Evolutionary conservation across 1,140 invertebrate genomes (phyloP), one percentile per base, ranked within the genome.

Genomic region (Galendromus occidentalis): DNA sequence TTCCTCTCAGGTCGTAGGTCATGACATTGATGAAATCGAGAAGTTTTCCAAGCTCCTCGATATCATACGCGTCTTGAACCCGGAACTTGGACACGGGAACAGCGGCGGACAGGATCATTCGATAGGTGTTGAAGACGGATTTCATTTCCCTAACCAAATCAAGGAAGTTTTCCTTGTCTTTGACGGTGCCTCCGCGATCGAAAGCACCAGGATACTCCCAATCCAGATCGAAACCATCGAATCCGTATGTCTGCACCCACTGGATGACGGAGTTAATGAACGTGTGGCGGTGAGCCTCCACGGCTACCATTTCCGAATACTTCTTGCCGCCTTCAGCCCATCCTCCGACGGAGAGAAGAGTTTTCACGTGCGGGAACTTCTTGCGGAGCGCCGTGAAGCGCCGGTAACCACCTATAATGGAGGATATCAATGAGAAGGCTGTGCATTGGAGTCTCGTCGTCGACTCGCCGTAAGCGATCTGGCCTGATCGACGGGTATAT

Each of bases 1-100:
- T 89, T 28, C 91, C 91, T 68, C 89, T 80, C 18, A 93, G 78
- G 77, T 93, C 90, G 73, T 94, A 94, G 0, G 87, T 81, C 88
- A 91, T 91, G 12, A 87, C 85, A 71, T 91, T 87, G 64, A 91
- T 83, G 4, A 86, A 87, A 73, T 90, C 86, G 18, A 88, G 68
- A 44, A 74, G 45, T 41, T 85, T 80, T 81, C 87, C 89, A 39
- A 91, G 75, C 73, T 88, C 86, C 17, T 86, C 86, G 2, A 91
- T 87, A 70, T 91, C 86, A 71, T 91, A 91, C 1, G 87, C 87
- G 75, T 88, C 87, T 71, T 87, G 83, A 7, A 91, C 76, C 17
- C 87, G 76, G 72, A 88, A 88, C 73, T 87, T 88, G 0, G 87
- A 87, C 20, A 90, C 69, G 0, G 87, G 86, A 33, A 91, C 87